Conservation (phyloP, 2,888 invertebrate species). For the Eurytoma californica region DNA sequence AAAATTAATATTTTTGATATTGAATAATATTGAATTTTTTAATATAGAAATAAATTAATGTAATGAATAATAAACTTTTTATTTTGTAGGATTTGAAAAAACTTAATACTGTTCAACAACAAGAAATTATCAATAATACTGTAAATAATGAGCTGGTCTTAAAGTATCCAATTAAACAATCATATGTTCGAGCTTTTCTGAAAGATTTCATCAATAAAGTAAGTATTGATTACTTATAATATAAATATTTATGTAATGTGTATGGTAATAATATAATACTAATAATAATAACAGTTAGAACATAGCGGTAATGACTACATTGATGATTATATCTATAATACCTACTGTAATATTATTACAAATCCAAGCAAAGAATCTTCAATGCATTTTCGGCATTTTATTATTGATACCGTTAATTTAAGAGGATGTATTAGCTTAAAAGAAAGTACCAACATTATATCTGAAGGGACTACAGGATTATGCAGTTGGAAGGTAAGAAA, state of each 20-base stretch:
- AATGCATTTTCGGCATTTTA: conserved; percentile 82
- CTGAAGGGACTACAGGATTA: conserved; percentile 87
- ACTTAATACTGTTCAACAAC: conserved; percentile 73
- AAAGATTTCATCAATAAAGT: conserved; percentile 79
- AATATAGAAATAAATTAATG: neutral
- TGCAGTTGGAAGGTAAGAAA: conserved; percentile 84
- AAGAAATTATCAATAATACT: conserved; percentile 78
- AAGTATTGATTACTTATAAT: neutral
- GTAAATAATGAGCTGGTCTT: conserved; percentile 77
- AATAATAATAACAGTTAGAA: conserved; percentile 75
- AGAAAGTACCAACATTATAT: conserved; percentile 84
- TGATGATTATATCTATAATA: conserved; percentile 81
- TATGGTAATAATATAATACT: neutral
- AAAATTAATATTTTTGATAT: neutral
- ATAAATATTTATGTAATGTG: neutral
- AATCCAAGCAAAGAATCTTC: conserved; percentile 65
- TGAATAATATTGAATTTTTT: conserved; percentile 10
- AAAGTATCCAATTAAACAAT: conserved; percentile 79
- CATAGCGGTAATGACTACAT: conserved; percentile 74
- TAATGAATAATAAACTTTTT: conserved; percentile 1
- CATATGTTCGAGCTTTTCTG: conserved; percentile 81
- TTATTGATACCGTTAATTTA: conserved; percentile 72
- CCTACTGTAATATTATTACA: conserved; percentile 78
- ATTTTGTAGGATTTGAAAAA: conserved; percentile 40
- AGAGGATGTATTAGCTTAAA: conserved; percentile 78